These are phyloP conservation scores for Drosophila pandora DNA, from an alignment of 1,140 invertebrate species.

Conservation along the genomic window DNA sequence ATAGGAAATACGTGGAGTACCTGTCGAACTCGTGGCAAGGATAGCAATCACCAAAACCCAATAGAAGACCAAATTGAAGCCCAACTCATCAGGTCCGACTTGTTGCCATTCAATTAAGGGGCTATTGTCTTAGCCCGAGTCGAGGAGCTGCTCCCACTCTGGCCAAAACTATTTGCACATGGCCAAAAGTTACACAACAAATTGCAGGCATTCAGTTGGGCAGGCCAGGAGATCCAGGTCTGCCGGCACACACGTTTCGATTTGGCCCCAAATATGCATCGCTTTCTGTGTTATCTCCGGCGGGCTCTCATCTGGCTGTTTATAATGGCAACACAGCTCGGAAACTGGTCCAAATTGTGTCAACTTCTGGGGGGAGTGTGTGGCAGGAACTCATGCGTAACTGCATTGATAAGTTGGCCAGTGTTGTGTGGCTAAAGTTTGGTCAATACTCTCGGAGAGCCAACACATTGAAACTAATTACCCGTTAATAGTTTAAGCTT, in stretches of 20 bases:
- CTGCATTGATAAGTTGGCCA: slow-evolving; percentile 60
- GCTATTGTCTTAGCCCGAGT: slow-evolving; percentile 47
- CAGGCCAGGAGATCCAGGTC: slow-evolving; percentile 11
- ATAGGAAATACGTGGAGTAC: no score
- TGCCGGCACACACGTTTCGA: slow-evolving; percentile 45
- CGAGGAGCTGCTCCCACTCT: slow-evolving; percentile 7
- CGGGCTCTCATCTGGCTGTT: not conserved
- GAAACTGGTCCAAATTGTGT: slow-evolving; percentile 3
- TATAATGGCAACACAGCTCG: not conserved
- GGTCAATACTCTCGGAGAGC: slow-evolving; percentile 3
- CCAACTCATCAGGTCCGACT: slow-evolving; percentile 9
- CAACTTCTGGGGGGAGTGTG: not conserved
- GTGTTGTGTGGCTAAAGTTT: slow-evolving; percentile 19
- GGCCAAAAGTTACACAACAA: slow-evolving; percentile 37
- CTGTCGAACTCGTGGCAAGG: not conserved
- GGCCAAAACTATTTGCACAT: slow-evolving; percentile 47
- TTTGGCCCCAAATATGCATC: slow-evolving; percentile 31
- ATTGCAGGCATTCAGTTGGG: slow-evolving; percentile 55
- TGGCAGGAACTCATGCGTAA: slow-evolving; percentile 64
- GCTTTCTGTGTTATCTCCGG: slow-evolving; percentile 18
- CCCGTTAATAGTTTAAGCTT: not conserved
- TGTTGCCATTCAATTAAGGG: slow-evolving; percentile 51
- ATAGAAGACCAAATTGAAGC: slow-evolving; percentile 6
- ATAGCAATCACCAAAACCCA: slow-evolving; percentile 47
- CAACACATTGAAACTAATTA: slow-evolving; percentile 34